Base-by-base conservation (phyloP, 2,113 vertebrate genomes). In the Merops nubicus region DNA sequence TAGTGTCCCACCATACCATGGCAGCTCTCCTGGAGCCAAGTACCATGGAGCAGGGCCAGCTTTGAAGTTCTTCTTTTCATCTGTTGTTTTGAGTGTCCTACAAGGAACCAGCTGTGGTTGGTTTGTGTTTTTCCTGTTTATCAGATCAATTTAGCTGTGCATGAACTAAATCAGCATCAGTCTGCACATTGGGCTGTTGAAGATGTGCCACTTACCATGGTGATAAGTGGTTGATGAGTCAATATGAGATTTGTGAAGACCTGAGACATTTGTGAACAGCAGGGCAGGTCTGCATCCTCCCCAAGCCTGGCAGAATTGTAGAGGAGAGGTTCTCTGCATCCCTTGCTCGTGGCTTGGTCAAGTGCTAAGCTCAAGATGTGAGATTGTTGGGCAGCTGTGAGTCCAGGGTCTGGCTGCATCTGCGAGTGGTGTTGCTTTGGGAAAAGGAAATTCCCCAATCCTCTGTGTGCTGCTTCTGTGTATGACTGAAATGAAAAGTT, bases 1-100 rank as follows among this genome's bases (percentile, higher is more conserved):
- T 2, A 33, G 50, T 4, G 38, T 31, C 16, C 9, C 6, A 1
- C 38, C 13, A 23, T 15, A 31, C 10, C 4, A 2, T 0, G 14
- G 43, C 8, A 47, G 54, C 31, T 59, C 11, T 23, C 1, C 6
- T 9, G 15, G 33, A 17, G 34, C 53, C 59, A 25, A 2, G 36
- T 8, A 29, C 22, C 26, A 6, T 12, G 16, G 59, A 43, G 13
- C 11, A 15, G 1, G 3, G 25, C 47, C 51, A 51, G 1, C 26
- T 64, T 31, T 13, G 11, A 70, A 15, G 33, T 14, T 54, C 19
- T 36, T 16, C n/a, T 15, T 33, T 15, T 36, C 40, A 59, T 45
- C 51, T 10, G 15, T 31, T 67, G 12, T 40, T 83, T 34, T 19
- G 34, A 72, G 22, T 28, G 26, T 87, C 47, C 64, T 72, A 3